These are phyloP conservation scores for Diachasma alloeum DNA, from an alignment of 1,140 invertebrate genomes.

Conservation along the genomic window DNA sequence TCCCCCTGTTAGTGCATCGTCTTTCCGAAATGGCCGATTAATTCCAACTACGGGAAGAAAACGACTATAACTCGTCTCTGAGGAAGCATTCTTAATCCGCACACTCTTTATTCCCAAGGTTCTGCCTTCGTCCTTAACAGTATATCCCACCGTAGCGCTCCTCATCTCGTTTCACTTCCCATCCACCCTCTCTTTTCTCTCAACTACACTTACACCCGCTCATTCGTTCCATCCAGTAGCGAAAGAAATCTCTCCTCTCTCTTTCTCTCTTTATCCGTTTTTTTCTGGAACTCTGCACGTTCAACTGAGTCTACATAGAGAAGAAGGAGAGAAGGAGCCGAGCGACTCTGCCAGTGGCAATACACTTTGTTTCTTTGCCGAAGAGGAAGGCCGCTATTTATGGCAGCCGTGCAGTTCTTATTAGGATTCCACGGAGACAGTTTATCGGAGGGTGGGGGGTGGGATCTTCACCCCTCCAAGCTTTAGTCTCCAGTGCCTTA, in stretches of 20 bases:
- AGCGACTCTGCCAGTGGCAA: conserved; percentile 48
- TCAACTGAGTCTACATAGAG: conserved; percentile 30
- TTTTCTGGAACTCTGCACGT: conserved; percentile 38
- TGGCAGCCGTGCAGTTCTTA: conserved; percentile 49
- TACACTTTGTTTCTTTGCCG: conserved; percentile 52
- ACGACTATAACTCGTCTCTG: conserved; percentile 64
- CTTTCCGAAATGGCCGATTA: conserved; percentile 60
- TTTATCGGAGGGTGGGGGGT: conserved; percentile 36
- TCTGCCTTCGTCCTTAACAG: conserved; percentile 31
- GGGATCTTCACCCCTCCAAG: conserved; percentile 11
- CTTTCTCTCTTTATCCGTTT: neutral
- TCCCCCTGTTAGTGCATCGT: conserved; percentile 57
- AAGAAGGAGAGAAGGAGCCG: conserved; percentile 27
- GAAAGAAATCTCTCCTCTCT: conserved; percentile 43
- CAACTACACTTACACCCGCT: conserved; percentile 14
- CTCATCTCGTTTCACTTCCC: conserved; percentile 16
- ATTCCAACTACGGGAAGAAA: conserved; percentile 63
- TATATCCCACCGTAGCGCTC: neutral
- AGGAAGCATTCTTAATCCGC: conserved; percentile 65
- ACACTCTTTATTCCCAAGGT: conserved; percentile 59
- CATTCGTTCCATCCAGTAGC: conserved; percentile 38
- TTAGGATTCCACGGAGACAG: conserved; percentile 46
- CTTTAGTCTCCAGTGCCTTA: conserved; percentile 27
- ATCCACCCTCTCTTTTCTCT: conserved; percentile 22
- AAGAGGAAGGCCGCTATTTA: conserved; percentile 50